These are phyloP conservation scores for Pelobates fuscus DNA, from an alignment of 2,113 vertebrate species.

Conservation along the genomic window DNA sequence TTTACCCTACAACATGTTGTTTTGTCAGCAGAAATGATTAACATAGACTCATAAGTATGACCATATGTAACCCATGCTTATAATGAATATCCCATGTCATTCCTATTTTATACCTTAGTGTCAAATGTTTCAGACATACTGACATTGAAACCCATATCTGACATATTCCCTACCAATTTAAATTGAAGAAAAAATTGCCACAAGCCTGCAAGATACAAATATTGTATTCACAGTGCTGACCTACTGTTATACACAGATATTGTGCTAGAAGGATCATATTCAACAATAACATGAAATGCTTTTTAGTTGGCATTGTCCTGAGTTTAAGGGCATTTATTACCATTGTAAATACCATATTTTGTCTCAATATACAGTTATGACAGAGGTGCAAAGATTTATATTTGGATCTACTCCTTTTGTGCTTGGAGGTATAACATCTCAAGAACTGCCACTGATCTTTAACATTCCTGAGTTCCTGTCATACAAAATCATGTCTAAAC, in stretches of 20 bases:
- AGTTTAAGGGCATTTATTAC: conserved; percentile 10
- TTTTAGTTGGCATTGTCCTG: background rate
- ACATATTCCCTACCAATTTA: conserved; percentile 40
- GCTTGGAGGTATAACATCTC: conserved; percentile 31
- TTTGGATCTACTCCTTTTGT: conserved; percentile 24
- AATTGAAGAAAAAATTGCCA: conserved; percentile 11
- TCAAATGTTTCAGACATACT: conserved; percentile 30
- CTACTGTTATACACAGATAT: background rate
- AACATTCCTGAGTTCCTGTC: conserved; percentile 38
- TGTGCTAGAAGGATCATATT: conserved; percentile 18
- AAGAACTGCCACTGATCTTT: conserved; percentile 34
- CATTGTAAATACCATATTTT: conserved; percentile 19
- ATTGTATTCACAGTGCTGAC: conserved; percentile 8
- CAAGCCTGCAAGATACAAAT: background rate
- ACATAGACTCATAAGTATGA: background rate
- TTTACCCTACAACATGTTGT: background rate
- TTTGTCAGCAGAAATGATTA: background rate
- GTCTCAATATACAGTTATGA: conserved; percentile 33
- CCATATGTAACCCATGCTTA: background rate
- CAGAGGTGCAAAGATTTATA: conserved; percentile 35
- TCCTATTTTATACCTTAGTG: conserved; percentile 2
- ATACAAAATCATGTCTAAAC: conserved; percentile 39
- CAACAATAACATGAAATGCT: background rate
- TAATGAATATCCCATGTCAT: conserved; percentile 38
- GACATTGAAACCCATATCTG: conserved; percentile 39